Base-by-base conservation (phyloP, 2,113 vertebrate genomes). In the Ptyas mucosa region DNA sequence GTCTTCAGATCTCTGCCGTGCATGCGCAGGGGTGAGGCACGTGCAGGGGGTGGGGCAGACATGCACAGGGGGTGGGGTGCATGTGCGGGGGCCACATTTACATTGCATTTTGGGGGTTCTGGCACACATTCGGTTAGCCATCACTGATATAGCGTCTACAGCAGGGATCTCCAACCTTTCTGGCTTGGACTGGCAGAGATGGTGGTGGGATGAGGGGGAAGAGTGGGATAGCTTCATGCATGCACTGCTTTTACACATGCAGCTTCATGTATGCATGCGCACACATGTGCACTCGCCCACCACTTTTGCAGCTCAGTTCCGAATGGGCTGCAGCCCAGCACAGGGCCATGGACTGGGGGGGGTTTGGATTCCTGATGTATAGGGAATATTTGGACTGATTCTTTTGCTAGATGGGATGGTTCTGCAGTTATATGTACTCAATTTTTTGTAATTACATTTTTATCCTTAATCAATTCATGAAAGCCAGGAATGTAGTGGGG, bases 131-230 rank as follows among this genome's bases (percentile, higher is more conserved):
- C 1, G 46, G 46, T 49, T 49, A 49, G 46, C 46, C 46, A 49
- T 49, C 46, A 49, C 46, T 49, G 46, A 49, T 89, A 12, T 90
- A 12, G 52, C 69, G 61, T 51, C 12, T 0, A 0, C 61, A 69
- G 61, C 61, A 69, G 61, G 0, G 11, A 4, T n/a, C 12, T n/a
- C 61, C 29, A 69, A 69, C 11, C 5, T 69, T n/a, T 69, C 29
- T n/a, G 29, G 29, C 12, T 14, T 1, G 12, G 29, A 69, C 29
- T n/a, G 61, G 3, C 11, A 3, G 26, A 14, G 4, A 1, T n/a
- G 11, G 4, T 64, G 26, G 26, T 1, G 5, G 26, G 61, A 3
- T 14, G 11, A 14, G 1, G 26, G 29, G 29, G 1, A 69, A 69
- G 29, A 15, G 29, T 4, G 29, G 29, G 5, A 15, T 69, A 29